Evolutionary conservation across 2,113 vertebrate genomes (phyloP).

Genomic region (Nestor notabilis): DNA sequence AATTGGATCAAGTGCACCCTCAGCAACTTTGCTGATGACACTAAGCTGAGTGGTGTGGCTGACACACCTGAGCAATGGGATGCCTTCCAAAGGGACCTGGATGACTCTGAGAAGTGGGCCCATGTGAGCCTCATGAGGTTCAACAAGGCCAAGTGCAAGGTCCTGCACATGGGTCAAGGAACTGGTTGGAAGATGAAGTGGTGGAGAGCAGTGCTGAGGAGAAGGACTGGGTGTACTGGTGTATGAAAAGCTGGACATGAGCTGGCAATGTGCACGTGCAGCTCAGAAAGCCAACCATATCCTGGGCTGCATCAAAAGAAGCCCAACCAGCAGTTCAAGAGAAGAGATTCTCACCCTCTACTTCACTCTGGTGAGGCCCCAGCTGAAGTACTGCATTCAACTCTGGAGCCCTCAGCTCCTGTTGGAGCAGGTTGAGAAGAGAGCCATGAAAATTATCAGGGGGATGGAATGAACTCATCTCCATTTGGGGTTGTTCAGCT

Average conservation of each 20-base stretch:
- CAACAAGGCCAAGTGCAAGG: background rate
- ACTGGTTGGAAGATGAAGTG: background rate
- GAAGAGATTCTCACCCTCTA: background rate
- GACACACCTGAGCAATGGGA: background rate
- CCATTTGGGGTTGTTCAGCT: background rate
- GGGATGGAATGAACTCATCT: too few relatives aligned
- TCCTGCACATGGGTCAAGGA: background rate
- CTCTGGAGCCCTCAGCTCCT: background rate
- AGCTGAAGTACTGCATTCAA: background rate
- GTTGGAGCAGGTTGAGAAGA: background rate
- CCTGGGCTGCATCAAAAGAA: background rate
- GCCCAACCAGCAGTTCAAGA: background rate
- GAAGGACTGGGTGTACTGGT: background rate
- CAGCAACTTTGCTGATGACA: background rate
- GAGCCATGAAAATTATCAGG: too few relatives aligned
- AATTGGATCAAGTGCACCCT: background rate
- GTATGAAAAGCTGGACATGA: background rate
- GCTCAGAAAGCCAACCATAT: background rate
- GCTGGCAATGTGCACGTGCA: background rate
- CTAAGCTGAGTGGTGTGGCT: background rate
- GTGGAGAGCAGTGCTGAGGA: too few relatives aligned
- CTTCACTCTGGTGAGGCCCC: background rate
- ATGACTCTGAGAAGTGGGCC: background rate
- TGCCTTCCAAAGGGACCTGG: background rate
- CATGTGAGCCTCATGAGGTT: background rate